A percentile compares a stretch with the other conserved stretches of the same genome.
Conservation (phyloP, 2,113 vertebrate genomes). For the Cyanoramphus novaezelandiae region DNA sequence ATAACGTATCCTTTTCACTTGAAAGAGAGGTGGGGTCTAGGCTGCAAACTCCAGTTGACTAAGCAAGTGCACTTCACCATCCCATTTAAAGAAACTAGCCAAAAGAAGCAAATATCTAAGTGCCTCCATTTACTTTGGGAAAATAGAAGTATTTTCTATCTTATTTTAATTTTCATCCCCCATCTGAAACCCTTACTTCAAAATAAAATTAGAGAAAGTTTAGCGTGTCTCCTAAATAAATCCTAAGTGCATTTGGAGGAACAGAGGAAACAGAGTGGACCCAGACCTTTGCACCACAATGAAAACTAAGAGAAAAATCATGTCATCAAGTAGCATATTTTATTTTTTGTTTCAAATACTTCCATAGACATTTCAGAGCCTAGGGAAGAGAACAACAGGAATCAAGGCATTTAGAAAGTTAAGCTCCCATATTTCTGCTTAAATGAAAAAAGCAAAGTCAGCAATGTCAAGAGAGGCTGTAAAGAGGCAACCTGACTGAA, state of each 20-base stretch:
- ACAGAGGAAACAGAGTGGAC: neutral
- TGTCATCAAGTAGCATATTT: neutral
- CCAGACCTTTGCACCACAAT: neutral
- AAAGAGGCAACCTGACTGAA: constrained; percentile 24
- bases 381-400: neutral
- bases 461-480: constrained; percentile 43
- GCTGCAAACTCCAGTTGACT: constrained; percentile 36
- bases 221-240: constrained; percentile 26
- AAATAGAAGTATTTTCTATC: neutral
- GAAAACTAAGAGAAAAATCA: neutral
- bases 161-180: neutral
- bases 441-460: constrained; percentile 39
- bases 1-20: neutral
- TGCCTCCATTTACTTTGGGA: neutral
- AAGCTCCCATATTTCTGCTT: neutral
- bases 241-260: neutral
- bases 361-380: neutral
- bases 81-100: constrained; percentile 5
- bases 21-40: constrained; percentile 27
- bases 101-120: neutral
- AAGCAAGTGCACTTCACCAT: neutral
- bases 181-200: neutral
- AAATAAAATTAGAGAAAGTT: constrained; percentile 15
- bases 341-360: neutral
- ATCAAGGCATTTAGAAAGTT: constrained; percentile 37